Evolutionary conservation across 2,888 invertebrate species (phyloP).

Genomic region (Metallyticus violacea): DNA sequence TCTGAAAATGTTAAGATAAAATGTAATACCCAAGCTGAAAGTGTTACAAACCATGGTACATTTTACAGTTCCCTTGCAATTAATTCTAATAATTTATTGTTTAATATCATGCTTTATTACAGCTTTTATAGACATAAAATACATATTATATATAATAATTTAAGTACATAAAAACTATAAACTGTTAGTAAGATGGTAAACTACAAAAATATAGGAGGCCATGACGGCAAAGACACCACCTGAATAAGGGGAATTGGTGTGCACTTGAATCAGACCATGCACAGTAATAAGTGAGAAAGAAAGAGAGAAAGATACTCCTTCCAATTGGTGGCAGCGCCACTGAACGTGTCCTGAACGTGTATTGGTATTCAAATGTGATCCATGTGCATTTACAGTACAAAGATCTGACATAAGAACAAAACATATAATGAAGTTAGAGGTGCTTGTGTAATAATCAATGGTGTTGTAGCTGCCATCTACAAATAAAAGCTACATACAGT

Average conservation of each 20-base stretch:
- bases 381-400: conserved; percentile 21
- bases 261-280: conserved; percentile 20
- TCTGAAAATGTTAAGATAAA: neutral
- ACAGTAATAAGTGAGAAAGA: conserved; percentile 28
- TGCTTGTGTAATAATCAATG: neutral
- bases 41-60: neutral
- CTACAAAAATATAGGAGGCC: neutral
- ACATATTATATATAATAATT: no score
- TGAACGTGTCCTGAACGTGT: conserved; percentile 46
- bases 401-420: neutral
- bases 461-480: neutral
- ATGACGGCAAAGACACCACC: neutral
- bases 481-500: conserved; percentile 6
- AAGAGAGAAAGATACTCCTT: conserved; percentile 32
- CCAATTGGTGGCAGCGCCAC: conserved; percentile 24
- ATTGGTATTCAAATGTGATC: conserved; percentile 71
- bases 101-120: neutral
- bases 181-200: no score
- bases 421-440: neutral
- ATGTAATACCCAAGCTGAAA: neutral
- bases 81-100: neutral
- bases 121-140: no score
- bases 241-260: neutral
- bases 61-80: neutral
- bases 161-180: no score